phyloP scores from a whole-genome alignment of 2,888 invertebrate genomes.

The Galerucella calmariensis region DNA sequence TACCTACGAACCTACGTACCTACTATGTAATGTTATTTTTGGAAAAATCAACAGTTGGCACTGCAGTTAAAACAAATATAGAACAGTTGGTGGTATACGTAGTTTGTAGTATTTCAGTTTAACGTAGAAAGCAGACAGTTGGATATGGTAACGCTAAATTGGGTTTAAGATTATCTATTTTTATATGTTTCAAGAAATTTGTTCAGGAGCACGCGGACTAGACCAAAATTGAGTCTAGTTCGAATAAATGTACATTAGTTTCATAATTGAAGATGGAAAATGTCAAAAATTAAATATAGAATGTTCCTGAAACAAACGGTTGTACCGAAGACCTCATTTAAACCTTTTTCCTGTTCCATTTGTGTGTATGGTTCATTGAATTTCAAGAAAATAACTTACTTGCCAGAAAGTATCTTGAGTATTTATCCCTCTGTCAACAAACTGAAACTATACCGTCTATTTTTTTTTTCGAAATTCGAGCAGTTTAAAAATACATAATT shows the following conservation, averaged over 20 bases:
- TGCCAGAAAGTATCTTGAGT: not conserved
- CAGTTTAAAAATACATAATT: constrained; percentile 10
- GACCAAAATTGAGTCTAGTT: no score
- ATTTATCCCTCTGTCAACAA: constrained; percentile 12
- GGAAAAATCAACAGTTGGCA: constrained; percentile 16
- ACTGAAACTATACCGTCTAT: constrained; percentile 18
- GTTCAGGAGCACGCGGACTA: no score
- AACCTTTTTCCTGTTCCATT: not conserved
- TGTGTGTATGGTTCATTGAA: not conserved
- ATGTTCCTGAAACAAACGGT: not conserved
- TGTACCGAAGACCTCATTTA: not conserved
- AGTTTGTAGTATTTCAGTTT: not conserved
- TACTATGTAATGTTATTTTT: constrained; percentile 4
- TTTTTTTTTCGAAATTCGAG: constrained; percentile 11
- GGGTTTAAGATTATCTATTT: no score
- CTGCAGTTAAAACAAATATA: not conserved
- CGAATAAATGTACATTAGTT: no score
- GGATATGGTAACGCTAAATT: no score
- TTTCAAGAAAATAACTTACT: not conserved
- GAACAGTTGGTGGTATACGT: not conserved
- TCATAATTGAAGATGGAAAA: not conserved
- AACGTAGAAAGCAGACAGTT: not conserved
- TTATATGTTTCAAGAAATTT: no score
- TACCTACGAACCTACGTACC: not conserved
- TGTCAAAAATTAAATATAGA: not conserved